These are phyloP conservation scores for Phyllotreta cruciferae DNA, from an alignment of 2,888 invertebrate genomes.

Conservation along the genomic window DNA sequence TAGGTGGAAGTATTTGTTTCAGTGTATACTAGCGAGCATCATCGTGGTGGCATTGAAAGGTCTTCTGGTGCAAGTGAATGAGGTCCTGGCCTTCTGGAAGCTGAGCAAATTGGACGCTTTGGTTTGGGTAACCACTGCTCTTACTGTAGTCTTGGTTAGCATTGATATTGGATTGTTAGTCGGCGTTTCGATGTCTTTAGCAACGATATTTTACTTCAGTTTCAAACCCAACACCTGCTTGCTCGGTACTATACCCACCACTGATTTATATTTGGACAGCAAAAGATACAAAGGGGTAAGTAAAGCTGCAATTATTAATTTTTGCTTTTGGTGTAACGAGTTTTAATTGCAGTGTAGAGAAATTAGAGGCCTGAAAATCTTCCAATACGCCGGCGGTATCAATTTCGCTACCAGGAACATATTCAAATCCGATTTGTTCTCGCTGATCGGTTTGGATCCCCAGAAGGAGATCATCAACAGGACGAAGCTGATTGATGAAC, in stretches of 20 bases:
- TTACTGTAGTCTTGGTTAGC: slow-evolving; percentile 73
- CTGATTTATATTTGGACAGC: slow-evolving; percentile 72
- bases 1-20: slow-evolving; percentile 29
- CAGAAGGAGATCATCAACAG: slow-evolving; percentile 59
- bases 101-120: slow-evolving; percentile 73
- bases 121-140: slow-evolving; percentile 78
- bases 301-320: slow-evolving; percentile 26
- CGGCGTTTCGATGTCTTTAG: slow-evolving; percentile 72
- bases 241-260: slow-evolving; percentile 69
- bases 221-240: slow-evolving; percentile 68
- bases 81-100: slow-evolving; percentile 72
- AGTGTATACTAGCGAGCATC: slow-evolving; percentile 72
- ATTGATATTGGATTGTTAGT: slow-evolving; percentile 76
- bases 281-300: slow-evolving; percentile 68
- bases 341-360: slow-evolving; percentile 64
- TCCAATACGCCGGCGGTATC: slow-evolving; percentile 72
- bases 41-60: slow-evolving; percentile 79
- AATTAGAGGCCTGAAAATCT: slow-evolving; percentile 70
- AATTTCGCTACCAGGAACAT: slow-evolving; percentile 71
- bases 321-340: too few relatives aligned
- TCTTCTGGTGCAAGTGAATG: slow-evolving; percentile 75
- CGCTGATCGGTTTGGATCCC: slow-evolving; percentile 62
- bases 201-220: slow-evolving; percentile 71
- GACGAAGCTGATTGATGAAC: slow-evolving; percentile 56
- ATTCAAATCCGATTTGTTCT: slow-evolving; percentile 65